Conservation (phyloP, 2,113 vertebrate species). For the Chamaea fasciata region DNA sequence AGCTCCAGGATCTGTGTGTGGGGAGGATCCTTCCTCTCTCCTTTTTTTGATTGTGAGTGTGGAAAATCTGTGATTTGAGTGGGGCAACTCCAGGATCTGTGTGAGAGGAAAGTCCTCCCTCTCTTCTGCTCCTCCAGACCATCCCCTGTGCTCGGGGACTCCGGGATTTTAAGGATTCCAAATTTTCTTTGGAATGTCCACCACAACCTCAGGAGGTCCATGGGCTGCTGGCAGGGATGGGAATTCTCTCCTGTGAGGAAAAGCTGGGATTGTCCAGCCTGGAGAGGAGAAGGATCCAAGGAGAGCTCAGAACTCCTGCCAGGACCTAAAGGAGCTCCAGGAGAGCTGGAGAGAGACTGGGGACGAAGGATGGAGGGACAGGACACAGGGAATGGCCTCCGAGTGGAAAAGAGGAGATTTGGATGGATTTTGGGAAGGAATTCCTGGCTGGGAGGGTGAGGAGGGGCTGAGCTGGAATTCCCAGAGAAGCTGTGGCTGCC, state of each 20-base stretch:
- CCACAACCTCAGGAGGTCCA: accelerated
- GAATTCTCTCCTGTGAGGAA: not conserved
- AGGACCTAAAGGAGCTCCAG: not conserved
- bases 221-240: not conserved
- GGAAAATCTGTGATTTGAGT: not conserved
- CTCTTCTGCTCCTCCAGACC: not conserved
- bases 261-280: not conserved
- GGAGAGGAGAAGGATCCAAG: not conserved
- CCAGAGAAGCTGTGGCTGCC: not conserved
- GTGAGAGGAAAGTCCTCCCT: not conserved
- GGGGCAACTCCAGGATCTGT: not conserved
- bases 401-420: too few relatives aligned
- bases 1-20: too few relatives aligned
- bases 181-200: not conserved
- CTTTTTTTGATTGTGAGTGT: too few relatives aligned
- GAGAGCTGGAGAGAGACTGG: not conserved
- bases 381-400: not conserved
- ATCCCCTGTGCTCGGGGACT: not conserved
- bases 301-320: not conserved
- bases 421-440: not conserved
- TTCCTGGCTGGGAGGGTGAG: accelerated
- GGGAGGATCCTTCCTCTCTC: too few relatives aligned
- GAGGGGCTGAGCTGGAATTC: not conserved
- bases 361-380: not conserved
- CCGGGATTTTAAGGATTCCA: not conserved